Base-by-base conservation (phyloP, 2,888 invertebrate genomes). In the Cryptus viduatorius region DNA sequence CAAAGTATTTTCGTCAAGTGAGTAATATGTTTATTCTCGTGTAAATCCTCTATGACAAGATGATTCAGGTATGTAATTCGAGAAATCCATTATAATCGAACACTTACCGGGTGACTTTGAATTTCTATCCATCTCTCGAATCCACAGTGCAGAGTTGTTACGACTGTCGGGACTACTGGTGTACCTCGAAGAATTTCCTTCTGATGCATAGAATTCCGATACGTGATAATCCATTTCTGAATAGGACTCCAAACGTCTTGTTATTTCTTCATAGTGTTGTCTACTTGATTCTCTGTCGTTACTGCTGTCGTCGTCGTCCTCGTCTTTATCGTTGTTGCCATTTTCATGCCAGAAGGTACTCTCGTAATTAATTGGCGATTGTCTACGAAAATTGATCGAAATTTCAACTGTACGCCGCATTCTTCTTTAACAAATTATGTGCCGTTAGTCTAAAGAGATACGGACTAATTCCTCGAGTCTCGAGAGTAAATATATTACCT, bases 231-330 rank as follows among this genome's bases (percentile, higher is more conserved):
- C 86, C 75, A 80, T 80, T 42, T 84, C 83, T 53, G 71, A 79
- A 65, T 65, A 87, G 3, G 61, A 81, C 59, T 90, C 89, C 67
- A 90, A 87, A 53, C 86, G 88, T 73, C 87, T 81, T 19, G 88
- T 87, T 86, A 90, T 88, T 76, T 88, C 86, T 65, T 89, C 87
- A 73, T 83, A 83, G 42, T 86, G 69, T 72, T 75, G 73, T 76
- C 48, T 46, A 31, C 78, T 76, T 12, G 83, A 79, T 65, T 83
- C 81, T 69, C 59, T 44, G 44, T 82, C 80, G n/a, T 83, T 79
- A 19, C 71, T 77, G 65, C 73, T 85, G 46, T 82, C 81, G 24
- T 80, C 81, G 56, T 85, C 84, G 50, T 85, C 83, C 4, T 81
- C 76, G 14, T 61, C 69, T 72, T 84, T 84, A 10, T 83, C 82